Percentiles rank a stretch among this genome's conserved stretches.
Conservation (phyloP, 2,888 invertebrate genomes). For the Pimpla rufipes region DNA sequence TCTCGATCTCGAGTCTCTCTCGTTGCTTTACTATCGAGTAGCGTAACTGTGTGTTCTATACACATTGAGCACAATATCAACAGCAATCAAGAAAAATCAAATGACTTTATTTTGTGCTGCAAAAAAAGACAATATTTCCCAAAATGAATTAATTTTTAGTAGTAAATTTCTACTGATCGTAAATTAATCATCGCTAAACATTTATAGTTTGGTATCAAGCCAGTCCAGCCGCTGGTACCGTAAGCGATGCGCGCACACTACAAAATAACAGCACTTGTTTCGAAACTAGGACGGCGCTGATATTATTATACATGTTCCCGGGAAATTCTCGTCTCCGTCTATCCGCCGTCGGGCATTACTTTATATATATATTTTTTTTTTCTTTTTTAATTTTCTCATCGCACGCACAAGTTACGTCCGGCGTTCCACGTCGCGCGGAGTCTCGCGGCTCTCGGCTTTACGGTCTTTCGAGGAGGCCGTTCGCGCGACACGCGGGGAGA, state of each 20-base stretch:
- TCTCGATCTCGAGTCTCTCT: slow-evolving; percentile 19
- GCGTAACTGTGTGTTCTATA: not conserved
- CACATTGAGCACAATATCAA: not conserved
- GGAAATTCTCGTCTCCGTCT: slow-evolving; percentile 20
- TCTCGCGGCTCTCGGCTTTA: slow-evolving; percentile 29
- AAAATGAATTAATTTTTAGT: no score
- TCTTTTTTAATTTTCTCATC: not conserved
- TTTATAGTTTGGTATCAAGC: not conserved
- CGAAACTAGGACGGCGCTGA: slow-evolving; percentile 29
- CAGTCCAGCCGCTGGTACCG: not conserved
- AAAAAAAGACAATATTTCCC: no score
- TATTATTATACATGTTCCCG: slow-evolving; percentile 36
- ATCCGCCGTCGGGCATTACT: slow-evolving; percentile 20
- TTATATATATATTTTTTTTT: no score
- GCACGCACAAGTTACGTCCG: slow-evolving; percentile 5
- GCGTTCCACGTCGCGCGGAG: not conserved
- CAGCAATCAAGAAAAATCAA: not conserved
- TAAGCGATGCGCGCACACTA: not conserved
- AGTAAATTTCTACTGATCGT: not conserved
- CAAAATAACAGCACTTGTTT: not conserved
- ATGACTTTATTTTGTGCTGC: not conserved
- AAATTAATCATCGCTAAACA: not conserved
- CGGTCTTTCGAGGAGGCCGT: slow-evolving; percentile 27
- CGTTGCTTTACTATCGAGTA: not conserved
- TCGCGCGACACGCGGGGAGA: not conserved